phyloP scores from a whole-genome alignment of 2,113 vertebrate species.

The Haemorhous mexicanus region DNA sequence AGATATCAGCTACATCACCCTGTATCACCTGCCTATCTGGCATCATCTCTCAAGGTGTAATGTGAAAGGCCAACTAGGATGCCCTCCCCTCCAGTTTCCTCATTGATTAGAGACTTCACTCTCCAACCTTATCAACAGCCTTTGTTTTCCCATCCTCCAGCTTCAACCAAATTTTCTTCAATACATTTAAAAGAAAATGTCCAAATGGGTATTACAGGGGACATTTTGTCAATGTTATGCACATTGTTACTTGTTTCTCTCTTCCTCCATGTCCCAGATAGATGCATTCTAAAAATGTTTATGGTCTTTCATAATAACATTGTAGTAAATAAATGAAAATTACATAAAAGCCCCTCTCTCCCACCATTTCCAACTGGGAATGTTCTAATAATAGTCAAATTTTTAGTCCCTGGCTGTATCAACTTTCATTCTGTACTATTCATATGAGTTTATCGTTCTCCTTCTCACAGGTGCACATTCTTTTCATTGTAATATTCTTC shows the following conservation, averaged over 20 bases:
- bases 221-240: background rate
- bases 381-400: background rate
- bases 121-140: background rate
- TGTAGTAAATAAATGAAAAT: background rate
- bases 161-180: background rate
- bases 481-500: background rate
- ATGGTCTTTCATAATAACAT: background rate
- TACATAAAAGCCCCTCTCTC: background rate
- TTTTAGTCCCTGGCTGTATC: background rate
- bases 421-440: background rate
- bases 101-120: background rate
- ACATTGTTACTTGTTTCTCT: background rate
- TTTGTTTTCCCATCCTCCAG: background rate
- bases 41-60: background rate
- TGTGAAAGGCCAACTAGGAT: background rate
- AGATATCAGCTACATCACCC: background rate
- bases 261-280: background rate
- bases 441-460: background rate
- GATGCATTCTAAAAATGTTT: background rate
- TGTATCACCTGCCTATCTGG: background rate
- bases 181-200: background rate
- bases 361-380: background rate
- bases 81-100: background rate
- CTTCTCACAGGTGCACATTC: background rate
- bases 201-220: fast-evolving